Evolutionary conservation across 2,888 invertebrate genomes (phyloP), one percentile per base, ranked within the genome.

Genomic region (Thymelicus lineola): DNA sequence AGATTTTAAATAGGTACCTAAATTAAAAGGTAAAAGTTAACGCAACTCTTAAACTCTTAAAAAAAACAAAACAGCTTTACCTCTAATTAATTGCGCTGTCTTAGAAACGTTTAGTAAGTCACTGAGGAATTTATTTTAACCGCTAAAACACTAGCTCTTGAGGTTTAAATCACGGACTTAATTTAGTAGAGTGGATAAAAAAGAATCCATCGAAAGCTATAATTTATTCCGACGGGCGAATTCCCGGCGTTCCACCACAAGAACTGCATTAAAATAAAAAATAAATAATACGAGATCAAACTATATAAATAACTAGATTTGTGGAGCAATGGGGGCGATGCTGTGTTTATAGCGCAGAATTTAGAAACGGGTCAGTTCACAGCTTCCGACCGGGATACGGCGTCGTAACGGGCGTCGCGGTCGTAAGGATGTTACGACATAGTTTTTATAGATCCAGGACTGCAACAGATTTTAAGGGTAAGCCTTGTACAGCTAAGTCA

Each of bases 241-340:
- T 80, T 82, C 80, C 75, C 59, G 35, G 70, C 75, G 74, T 78
- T 76, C 82, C 75, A 71, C 73, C 71, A 73, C 77, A 72, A 76
- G 79, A 69, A 86, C 86, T 85, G 88, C 86, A 86, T 84, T 79
- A 75, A 80, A 82, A 82, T 79, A 82, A 78, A 77, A 77, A 77
- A 74, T 72, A 75, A 74, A 77, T 73, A 73, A 71, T 73, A 72
- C 68, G 69, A 75, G 74, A 77, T 76, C 73, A 76, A 74, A 76
- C 80, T 79, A 76, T 90, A 90, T 87, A 89, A 90, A 91, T 91
- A 92, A 84, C 82, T 83, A 84, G 81, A 87, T 88, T 87, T 88
- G 87, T 88, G 81, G 87, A 87, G 81, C 87, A 85, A 79, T 78
- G 79, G 63, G 61, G 55, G 80, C 81, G 77, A 80, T 80, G 64